A percentile compares a stretch with the other conserved stretches of the same genome.
Evolutionary conservation across 2,888 invertebrate genomes (phyloP).

Genomic region (Apodemia duryi): DNA sequence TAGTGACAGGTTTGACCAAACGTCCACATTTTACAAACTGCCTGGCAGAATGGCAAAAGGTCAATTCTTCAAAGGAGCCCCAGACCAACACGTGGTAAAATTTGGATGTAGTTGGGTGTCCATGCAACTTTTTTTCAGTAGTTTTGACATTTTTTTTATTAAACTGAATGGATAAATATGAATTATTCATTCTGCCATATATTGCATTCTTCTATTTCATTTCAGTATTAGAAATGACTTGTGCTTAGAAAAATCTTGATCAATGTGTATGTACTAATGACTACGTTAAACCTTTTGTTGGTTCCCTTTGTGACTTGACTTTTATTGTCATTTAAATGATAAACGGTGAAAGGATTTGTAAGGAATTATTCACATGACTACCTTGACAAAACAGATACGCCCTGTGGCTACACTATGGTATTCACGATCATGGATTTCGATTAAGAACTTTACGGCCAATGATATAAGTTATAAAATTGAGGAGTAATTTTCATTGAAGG

Average conservation of each 20-base stretch:
- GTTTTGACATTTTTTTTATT: too few species aligned
- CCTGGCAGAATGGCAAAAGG: too few species aligned
- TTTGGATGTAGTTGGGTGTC: too few species aligned
- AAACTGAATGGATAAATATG: too few species aligned
- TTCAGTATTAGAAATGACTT: neutral
- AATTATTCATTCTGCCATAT: neutral
- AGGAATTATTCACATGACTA: constrained; percentile 70
- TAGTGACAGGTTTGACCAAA: too few species aligned
- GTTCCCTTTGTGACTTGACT: constrained; percentile 59
- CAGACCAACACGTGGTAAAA: too few species aligned
- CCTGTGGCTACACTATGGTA: constrained; percentile 65
- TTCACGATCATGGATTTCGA: constrained; percentile 22
- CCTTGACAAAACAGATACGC: constrained; percentile 72
- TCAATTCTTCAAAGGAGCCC: too few species aligned
- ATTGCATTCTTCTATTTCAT: neutral
- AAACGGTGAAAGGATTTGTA: constrained; percentile 74
- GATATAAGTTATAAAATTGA: constrained; percentile 29
- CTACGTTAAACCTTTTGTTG: constrained; percentile 44
- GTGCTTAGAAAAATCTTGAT: constrained; percentile 20
- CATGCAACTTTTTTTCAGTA: too few species aligned
- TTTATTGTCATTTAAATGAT: constrained; percentile 75
- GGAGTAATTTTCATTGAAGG: neutral
- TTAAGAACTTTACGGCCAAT: constrained; percentile 28
- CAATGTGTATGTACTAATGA: constrained; percentile 28
- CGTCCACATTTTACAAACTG: too few species aligned